A percentile compares a stretch with the other conserved stretches of the same genome.
Conservation (phyloP, 2,797 vertebrate genomes). For the Clarias fuscus region DNA sequence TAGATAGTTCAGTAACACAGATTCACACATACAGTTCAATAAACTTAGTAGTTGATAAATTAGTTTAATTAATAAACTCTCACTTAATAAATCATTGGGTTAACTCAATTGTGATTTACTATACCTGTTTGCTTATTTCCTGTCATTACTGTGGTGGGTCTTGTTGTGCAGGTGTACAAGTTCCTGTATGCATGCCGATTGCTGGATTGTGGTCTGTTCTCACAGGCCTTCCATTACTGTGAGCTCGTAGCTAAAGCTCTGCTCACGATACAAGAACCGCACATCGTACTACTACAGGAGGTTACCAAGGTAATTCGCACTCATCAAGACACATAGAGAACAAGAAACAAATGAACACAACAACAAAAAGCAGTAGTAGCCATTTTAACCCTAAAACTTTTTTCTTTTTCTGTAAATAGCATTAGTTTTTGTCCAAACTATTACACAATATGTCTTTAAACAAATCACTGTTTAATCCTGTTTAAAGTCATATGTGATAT, state of each 20-base stretch:
- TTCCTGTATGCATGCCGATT: constrained; percentile 87
- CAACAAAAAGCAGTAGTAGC: neutral
- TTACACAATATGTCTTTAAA: neutral
- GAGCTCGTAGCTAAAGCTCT: constrained; percentile 77
- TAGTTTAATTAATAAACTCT: too few relatives aligned
- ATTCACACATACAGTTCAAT: too few relatives aligned
- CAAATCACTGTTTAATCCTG: neutral
- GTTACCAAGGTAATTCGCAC: constrained; percentile 77
- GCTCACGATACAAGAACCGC: constrained; percentile 65
- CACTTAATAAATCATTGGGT: neutral
- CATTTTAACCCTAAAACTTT: neutral
- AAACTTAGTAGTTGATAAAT: too few relatives aligned
- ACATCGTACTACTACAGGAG: constrained; percentile 73
- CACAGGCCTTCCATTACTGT: constrained; percentile 88
- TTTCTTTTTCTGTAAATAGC: neutral
- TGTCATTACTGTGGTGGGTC: constrained; percentile 15
- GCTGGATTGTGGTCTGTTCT: constrained; percentile 81
- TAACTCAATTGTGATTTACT: neutral
- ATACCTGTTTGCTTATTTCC: neutral
- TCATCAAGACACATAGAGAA: neutral
- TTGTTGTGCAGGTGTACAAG: constrained; percentile 82
- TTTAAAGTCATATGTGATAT: neutral
- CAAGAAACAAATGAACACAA: neutral
- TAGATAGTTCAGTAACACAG: too few relatives aligned
- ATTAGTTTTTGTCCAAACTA: neutral